Percentiles rank a stretch among this genome's conserved stretches.
Evolutionary conservation across 2,113 vertebrate genomes (phyloP).

Genomic region (Cacatua alba): DNA sequence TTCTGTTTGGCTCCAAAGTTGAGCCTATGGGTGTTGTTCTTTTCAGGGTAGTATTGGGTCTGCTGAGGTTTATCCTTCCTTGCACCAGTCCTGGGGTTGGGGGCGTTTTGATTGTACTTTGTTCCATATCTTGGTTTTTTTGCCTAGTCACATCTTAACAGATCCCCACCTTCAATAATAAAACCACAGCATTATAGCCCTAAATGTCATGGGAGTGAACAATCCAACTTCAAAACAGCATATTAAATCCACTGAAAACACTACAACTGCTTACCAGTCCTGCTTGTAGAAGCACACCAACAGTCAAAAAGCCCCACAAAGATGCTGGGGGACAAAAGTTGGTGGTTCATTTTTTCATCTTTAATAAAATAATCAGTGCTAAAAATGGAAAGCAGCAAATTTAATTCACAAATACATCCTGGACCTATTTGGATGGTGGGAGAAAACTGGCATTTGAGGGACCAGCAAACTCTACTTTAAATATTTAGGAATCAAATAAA

Average conservation of each 20-base stretch:
- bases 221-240: not conserved
- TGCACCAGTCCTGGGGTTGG: not conserved
- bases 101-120: not conserved
- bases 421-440: not conserved
- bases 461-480: not conserved
- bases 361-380: not conserved
- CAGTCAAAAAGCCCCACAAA: not conserved
- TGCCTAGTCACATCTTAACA: not conserved
- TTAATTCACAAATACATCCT: not conserved
- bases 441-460: not conserved
- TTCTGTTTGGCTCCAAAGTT: not conserved
- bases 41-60: not conserved
- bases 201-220: not conserved
- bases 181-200: not conserved
- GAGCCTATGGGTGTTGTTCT: not conserved
- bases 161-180: not conserved
- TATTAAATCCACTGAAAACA: not conserved
- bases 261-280: not conserved
- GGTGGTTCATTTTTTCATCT: not conserved
- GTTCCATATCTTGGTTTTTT: not conserved
- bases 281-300: not conserved
- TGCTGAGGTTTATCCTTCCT: not conserved
- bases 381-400: not conserved
- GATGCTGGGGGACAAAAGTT: not conserved
- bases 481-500: constrained; percentile 18